Evolutionary conservation across 2,888 invertebrate genomes (phyloP).

Genomic region (Dione vanillae): DNA sequence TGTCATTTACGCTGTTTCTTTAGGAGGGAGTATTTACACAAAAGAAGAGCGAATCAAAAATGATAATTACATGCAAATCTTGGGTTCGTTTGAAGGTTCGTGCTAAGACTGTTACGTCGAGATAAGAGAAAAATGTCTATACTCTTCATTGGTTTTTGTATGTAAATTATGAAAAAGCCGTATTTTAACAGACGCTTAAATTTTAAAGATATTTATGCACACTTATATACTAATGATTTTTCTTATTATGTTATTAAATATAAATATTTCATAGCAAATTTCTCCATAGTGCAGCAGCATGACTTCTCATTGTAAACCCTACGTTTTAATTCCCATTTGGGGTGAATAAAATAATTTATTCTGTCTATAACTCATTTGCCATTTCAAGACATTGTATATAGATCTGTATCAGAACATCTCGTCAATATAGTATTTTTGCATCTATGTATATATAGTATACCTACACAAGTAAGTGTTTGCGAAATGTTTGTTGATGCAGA

Average conservation of each 20-base stretch:
- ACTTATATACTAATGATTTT: background rate
- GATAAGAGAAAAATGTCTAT: conserved; percentile 45
- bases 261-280: no score
- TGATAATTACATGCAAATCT: conserved; percentile 85
- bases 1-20: conserved; percentile 82
- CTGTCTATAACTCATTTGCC: no score
- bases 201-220: background rate
- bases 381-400: no score
- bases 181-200: background rate
- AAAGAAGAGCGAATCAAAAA: conserved; percentile 85
- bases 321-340: no score
- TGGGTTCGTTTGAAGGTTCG: conserved; percentile 66
- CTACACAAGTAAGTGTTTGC: conserved; percentile 12
- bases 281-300: no score
- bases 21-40: conserved; percentile 81
- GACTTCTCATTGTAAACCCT: no score
- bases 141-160: conserved; percentile 38
- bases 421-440: background rate
- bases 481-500: conserved; percentile 52
- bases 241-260: no score
- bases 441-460: conserved; percentile 12
- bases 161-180: conserved; percentile 4
- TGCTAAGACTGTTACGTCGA: conserved; percentile 49
- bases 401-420: no score
- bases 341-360: background rate